Percentiles rank a stretch among this genome's conserved stretches.
phyloP scores from a whole-genome alignment of 1,140 invertebrate genomes.

The Aphelinus certus region DNA sequence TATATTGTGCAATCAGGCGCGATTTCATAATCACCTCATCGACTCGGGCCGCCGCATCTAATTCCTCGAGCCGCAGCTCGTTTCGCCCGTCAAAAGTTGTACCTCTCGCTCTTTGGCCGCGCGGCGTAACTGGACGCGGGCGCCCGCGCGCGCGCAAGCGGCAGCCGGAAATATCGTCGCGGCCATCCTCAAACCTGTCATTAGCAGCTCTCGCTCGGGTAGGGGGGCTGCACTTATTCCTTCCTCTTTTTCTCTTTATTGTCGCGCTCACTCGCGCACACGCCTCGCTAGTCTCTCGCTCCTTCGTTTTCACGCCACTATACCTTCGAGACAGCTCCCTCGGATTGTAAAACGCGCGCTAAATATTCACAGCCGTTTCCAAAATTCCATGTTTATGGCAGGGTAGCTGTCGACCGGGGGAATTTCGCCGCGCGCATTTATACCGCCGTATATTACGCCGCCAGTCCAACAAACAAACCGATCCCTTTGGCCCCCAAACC shows the following conservation, averaged over 20 bases:
- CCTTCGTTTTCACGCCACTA: background rate
- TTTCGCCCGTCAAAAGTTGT: too few species aligned
- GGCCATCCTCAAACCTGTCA: background rate
- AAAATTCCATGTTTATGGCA: conserved; percentile 14
- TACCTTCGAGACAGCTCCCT: background rate
- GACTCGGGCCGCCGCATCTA: background rate
- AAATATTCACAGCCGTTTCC: conserved; percentile 3
- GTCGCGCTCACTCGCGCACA: background rate
- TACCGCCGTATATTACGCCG: too few species aligned
- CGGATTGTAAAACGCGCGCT: conserved; percentile 9
- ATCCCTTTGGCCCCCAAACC: too few species aligned
- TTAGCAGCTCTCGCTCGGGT: background rate
- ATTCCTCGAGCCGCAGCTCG: too few species aligned
- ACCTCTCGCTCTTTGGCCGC: too few species aligned
- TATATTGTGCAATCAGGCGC: conserved; percentile 19
- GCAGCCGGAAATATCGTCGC: too few species aligned
- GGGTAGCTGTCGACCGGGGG: background rate
- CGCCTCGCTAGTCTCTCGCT: background rate
- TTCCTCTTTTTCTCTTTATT: background rate
- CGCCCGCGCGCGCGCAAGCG: too few species aligned
- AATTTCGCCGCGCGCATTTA: too few species aligned
- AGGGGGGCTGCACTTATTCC: background rate
- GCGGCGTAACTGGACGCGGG: too few species aligned
- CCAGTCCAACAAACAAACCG: too few species aligned
- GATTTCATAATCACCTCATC: conserved; percentile 32